Evolutionary conservation across 92 coral and sea anemone genomes (phyloP), one percentile per base, ranked within the genome.

Genomic region (Muricea muricata): DNA sequence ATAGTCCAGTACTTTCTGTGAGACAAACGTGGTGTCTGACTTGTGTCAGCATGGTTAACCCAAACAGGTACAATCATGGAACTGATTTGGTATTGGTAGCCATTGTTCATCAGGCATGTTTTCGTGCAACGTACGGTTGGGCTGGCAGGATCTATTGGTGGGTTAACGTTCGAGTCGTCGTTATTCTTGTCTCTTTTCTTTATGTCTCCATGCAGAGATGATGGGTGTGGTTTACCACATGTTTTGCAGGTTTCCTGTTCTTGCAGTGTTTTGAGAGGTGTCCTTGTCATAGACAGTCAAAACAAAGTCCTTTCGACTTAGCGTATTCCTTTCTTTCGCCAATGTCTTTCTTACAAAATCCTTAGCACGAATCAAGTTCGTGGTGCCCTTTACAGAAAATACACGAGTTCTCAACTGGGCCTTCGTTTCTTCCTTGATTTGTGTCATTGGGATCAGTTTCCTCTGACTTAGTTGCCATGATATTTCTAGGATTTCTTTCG

Each of bases 21-120:
- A 37, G 12, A 88, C 32, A 65, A 87, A 91, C 10, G 87, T 89
- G 18, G 91, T 75, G 48, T 91, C 91, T n/a, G 80, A 80, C 55
- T 84, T 85, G 30, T 30, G 30, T 41, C 32, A 3, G 5, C 26
- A 57, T 91, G 91, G 21, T 21, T 6, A 18, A 91, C n/a, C 90
- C 90, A 91, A 30, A 91, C 88, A 0, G 90, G 94, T 21, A 91
- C 93, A 8, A 86, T 90, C 87, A 91, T 80, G 31, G 90, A 86
- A 74, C 65, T 86, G 37, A 61, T 78, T 25, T 82, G 84, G 12
- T 34, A 61, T 26, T 83, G 31, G 40, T 30, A n/a, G n/a, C n/a
- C n/a, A n/a, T 57, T 52, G 24, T 56, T 63, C 28, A 3, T 89
- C 40, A 23, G 15, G 20, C 15, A 54, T 7, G 23, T 76, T 32